These are phyloP conservation scores for Cyphomyrus plagiostoma DNA, from an alignment of 2,113 vertebrate species.

Conservation along the genomic window DNA sequence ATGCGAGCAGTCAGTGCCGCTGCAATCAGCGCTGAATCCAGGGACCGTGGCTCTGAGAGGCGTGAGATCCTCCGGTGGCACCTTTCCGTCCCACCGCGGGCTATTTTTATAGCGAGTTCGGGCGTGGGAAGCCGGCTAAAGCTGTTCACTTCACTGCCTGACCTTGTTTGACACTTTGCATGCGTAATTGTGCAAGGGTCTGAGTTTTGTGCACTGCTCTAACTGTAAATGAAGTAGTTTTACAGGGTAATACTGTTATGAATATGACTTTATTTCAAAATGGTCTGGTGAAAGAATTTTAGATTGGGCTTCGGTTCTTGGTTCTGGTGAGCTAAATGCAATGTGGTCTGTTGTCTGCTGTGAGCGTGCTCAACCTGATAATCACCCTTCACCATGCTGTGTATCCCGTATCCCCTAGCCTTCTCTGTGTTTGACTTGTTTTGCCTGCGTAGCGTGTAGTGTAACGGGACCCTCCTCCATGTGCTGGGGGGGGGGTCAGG, in stretches of 20 bases:
- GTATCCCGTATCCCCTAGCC: not conserved
- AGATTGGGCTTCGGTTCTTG: not conserved
- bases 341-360: not conserved
- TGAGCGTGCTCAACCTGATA: not conserved
- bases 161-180: not conserved
- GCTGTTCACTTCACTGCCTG: not conserved
- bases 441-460: not conserved
- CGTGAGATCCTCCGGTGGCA: conserved; percentile 3
- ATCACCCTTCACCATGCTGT: not conserved
- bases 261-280: not conserved
- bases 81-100: not conserved
- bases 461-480: not conserved
- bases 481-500: not conserved
- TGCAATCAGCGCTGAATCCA: not conserved
- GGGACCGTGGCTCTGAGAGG: not conserved
- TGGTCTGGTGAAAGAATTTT: not conserved
- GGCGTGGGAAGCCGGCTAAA: not conserved
- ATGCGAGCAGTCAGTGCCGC: not conserved
- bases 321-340: not conserved
- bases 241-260: not conserved
- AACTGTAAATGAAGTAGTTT: not conserved
- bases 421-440: not conserved
- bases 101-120: not conserved
- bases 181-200: not conserved
- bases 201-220: not conserved